These are phyloP conservation scores for Ommatoiulus sabulosus DNA, from an alignment of 2,888 invertebrate genomes.

Conservation along the genomic window DNA sequence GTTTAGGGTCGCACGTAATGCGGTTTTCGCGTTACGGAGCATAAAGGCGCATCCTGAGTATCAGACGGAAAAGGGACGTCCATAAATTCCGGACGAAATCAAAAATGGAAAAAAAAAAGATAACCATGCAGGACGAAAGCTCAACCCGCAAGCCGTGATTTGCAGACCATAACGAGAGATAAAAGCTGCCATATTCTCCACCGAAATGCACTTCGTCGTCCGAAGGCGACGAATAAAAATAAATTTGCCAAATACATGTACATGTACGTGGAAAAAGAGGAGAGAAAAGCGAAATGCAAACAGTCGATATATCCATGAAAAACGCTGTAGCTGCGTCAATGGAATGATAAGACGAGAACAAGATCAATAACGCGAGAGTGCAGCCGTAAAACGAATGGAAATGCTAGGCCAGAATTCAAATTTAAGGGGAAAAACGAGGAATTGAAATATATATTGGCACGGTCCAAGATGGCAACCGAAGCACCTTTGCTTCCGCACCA, in stretches of 20 bases:
- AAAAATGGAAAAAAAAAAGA: no score
- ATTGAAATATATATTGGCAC: no score
- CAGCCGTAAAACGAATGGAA: not conserved
- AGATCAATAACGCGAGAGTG: not conserved
- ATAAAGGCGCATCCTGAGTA: no score
- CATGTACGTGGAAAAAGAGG: not conserved
- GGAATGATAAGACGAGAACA: not conserved
- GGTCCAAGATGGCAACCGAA: no score
- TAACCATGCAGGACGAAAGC: not conserved
- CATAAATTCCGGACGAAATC: no score
- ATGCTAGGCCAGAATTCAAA: not conserved
- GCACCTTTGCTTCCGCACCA: no score
- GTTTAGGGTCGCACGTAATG: no score
- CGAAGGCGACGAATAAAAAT: not conserved
- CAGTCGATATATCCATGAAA: not conserved
- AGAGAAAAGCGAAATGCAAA: not conserved
- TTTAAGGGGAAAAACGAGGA: not conserved
- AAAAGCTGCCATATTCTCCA: not conserved
- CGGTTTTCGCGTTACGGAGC: no score
- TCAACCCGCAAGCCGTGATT: not conserved
- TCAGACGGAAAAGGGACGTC: no score
- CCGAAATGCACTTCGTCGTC: not conserved
- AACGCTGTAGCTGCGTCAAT: not conserved
- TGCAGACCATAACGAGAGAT: not conserved
- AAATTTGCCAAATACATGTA: not conserved